Base-by-base conservation (phyloP, 2,888 invertebrate genomes). In the Masnerella sp. region DNA sequence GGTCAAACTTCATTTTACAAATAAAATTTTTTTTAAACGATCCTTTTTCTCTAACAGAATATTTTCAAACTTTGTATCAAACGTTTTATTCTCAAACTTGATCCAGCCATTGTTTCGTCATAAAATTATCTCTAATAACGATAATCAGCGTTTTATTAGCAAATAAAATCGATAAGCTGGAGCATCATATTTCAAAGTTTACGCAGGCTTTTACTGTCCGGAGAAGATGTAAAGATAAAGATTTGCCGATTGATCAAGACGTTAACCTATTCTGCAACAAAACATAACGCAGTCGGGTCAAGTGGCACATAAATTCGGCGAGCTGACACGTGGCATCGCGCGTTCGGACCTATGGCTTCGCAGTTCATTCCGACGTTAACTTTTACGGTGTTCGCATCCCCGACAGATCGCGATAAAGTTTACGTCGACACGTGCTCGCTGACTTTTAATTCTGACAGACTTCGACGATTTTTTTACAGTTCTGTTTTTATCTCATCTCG, bases 301-400 rank as follows among this genome's bases (percentile, higher is more conserved):
- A 71, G 49, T 70, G 43, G 38, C 61, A 70, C 52, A 62, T 62
- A 70, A 64, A 62, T 70, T 70, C 56, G 51, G 40, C 45, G 22
- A 17, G n/a, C 28, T 56, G 70, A 62, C 70, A 62, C 56, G 56
- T 49, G 70, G 70, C 42, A 47, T 28, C 12, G 38, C 15, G 20
- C 54, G 56, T 42, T 47, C 25, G 40, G 64, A 65, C 65, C 65
- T 72, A 72, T 72, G 28, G 54, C 45, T 52, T 59, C 47, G 28
- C 72, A 65, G 72, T 72, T 72, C 73, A 68, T 62, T 73, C 73
- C 17, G 32, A 67, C 45, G 62, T 62, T 54, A 73, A 73, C 47
- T 67, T 73, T 73, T 73, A 73, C 42, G 54, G 61, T 62, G 42
- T 49, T 36, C 34, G 61, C 62, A 25, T 54, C 42, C 54, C 45